A percentile compares a stretch with the other conserved stretches of the same genome.
These are phyloP conservation scores for Micropoecilia bifurca DNA, from an alignment of 2,797 vertebrate species.

Conservation along the genomic window DNA sequence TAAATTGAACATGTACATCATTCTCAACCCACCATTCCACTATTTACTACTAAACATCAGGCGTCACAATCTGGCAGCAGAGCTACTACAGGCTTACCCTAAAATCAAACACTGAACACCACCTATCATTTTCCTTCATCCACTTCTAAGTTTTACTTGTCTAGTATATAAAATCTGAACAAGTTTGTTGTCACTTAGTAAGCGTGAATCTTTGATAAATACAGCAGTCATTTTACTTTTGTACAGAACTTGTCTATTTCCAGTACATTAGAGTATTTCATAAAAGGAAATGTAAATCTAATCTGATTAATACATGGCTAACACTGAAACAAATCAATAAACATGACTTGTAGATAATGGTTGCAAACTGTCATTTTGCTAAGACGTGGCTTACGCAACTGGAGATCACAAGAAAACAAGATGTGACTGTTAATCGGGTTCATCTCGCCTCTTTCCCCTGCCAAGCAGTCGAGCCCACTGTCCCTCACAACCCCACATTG, in stretches of 20 bases:
- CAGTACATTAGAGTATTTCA: not conserved
- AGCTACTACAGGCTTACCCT: not conserved
- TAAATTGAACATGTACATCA: not conserved
- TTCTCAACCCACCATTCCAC: not conserved
- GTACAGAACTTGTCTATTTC: not conserved
- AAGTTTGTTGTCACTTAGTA: not conserved
- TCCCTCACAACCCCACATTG: slow-evolving; percentile 34
- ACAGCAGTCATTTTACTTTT: not conserved
- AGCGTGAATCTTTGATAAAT: not conserved
- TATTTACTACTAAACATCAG: not conserved
- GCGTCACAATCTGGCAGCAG: not conserved
- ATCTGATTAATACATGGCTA: not conserved
- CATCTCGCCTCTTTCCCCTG: slow-evolving; percentile 46
- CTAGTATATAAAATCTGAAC: not conserved
- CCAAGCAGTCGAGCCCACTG: slow-evolving; percentile 39
- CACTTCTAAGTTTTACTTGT: not conserved
- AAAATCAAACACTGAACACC: not conserved
- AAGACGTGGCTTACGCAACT: slow-evolving; percentile 34
- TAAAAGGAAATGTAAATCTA: not conserved
- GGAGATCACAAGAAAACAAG: slow-evolving; percentile 37
- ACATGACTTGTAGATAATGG: slow-evolving; percentile 7
- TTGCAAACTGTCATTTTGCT: slow-evolving; percentile 27
- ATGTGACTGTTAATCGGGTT: slow-evolving; percentile 46
- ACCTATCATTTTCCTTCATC: not conserved
- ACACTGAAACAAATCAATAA: slow-evolving; percentile 3